Evolutionary conservation across 2,888 invertebrate species (phyloP).

Genomic region (Deroplatys truncata): DNA sequence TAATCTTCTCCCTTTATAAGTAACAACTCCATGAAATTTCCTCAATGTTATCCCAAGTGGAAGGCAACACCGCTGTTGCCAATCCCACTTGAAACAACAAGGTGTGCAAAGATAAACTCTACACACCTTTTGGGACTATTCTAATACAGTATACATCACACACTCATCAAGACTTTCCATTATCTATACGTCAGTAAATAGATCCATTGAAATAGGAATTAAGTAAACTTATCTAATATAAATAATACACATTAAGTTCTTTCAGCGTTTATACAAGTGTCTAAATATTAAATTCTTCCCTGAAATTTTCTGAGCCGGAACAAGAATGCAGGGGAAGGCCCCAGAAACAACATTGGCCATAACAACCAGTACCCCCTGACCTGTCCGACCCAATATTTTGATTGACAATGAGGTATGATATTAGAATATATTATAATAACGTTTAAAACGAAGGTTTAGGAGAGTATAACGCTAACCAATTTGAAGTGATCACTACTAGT

Average conservation of each 20-base stretch:
- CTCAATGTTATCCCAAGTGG: background rate
- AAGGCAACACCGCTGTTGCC: background rate
- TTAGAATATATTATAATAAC: constrained; percentile 32
- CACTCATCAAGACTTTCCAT: constrained; percentile 9
- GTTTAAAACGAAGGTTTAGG: constrained; percentile 27
- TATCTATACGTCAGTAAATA: constrained; percentile 20
- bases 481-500: background rate
- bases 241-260: constrained; percentile 26
- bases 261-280: constrained; percentile 24
- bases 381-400: constrained; percentile 30
- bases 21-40: background rate
- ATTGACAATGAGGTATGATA: constrained; percentile 34
- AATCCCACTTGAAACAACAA: background rate
- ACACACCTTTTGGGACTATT: constrained; percentile 10
- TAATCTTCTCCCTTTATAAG: background rate
- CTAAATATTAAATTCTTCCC: constrained; percentile 31
- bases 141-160: constrained; percentile 11
- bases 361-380: constrained; percentile 34
- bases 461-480: constrained; percentile 14
- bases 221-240: constrained; percentile 21
- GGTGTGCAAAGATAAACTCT: constrained; percentile 3
- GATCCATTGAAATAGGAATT: constrained; percentile 25
- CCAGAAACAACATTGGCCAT: constrained; percentile 36
- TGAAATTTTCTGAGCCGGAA: constrained; percentile 31
- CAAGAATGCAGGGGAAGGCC: constrained; percentile 38